Evolutionary conservation across 92 coral and sea anemone species (phyloP).

Genomic region (Anthopleura xanthogrammica): DNA sequence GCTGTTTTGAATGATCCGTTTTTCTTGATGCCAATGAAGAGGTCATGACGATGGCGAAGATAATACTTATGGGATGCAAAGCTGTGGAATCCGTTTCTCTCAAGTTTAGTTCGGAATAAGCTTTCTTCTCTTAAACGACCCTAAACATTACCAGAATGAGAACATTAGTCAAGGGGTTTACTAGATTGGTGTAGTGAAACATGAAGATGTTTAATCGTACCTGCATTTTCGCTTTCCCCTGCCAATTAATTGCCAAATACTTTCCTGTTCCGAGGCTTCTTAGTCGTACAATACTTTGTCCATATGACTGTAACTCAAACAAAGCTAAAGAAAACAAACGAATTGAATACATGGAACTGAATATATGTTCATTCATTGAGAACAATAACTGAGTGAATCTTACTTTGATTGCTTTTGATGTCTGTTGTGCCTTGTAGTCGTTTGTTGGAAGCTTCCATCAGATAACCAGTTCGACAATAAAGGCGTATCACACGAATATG

Average conservation of each 20-base stretch:
- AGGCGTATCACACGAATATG: slow-evolving; percentile 42
- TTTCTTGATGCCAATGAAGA: slow-evolving; percentile 78
- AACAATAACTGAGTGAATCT: background rate
- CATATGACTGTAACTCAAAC: slow-evolving; percentile 76
- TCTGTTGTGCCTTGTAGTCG: slow-evolving; percentile 48
- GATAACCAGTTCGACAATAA: slow-evolving; percentile 66
- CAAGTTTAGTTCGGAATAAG: slow-evolving; percentile 57
- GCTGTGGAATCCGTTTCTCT: slow-evolving; percentile 69
- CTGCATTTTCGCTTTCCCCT: slow-evolving; percentile 74
- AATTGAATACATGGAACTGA: background rate
- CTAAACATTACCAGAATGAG: slow-evolving; percentile 31
- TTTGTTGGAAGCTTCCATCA: slow-evolving; percentile 40
- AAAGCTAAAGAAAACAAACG: slow-evolving; percentile 47
- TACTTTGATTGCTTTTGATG: slow-evolving; percentile 49
- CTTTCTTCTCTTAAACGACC: slow-evolving; percentile 68
- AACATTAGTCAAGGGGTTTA: background rate
- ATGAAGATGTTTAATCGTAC: slow-evolving; percentile 17
- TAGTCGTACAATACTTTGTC: slow-evolving; percentile 76
- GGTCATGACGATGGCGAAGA: slow-evolving; percentile 55
- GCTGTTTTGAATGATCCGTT: slow-evolving; percentile 78
- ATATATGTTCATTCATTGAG: background rate
- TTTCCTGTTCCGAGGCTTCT: slow-evolving; percentile 57
- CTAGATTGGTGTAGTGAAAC: background rate
- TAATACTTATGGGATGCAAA: slow-evolving; percentile 86
- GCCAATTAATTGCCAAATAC: slow-evolving; percentile 75